Evolutionary conservation across 1,140 invertebrate species (phyloP).

Genomic region (Brachionus rubens): DNA sequence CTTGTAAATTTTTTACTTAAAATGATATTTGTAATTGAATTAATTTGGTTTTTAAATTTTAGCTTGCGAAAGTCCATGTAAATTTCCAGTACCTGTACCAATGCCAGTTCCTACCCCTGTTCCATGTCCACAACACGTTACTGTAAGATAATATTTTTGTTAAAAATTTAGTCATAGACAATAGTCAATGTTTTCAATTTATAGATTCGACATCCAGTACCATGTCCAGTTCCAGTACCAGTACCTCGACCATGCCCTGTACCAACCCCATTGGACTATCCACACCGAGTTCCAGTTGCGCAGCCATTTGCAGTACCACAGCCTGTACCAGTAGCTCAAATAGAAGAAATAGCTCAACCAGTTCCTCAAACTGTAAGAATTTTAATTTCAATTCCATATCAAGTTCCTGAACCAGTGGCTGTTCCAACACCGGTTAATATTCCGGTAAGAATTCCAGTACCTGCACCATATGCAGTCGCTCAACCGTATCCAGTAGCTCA

Average conservation of each 20-base stretch:
- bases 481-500: background rate
- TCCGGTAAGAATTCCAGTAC: background rate
- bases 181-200: background rate
- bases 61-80: background rate
- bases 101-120: background rate
- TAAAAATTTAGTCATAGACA: background rate
- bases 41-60: background rate
- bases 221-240: background rate
- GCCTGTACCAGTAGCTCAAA: background rate
- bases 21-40: background rate
- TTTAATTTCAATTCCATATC: background rate
- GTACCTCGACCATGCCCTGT: background rate
- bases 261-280: background rate
- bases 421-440: background rate
- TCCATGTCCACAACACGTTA: background rate
- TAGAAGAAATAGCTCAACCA: background rate
- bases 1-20: background rate
- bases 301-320: background rate
- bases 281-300: background rate
- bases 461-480: background rate
- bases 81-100: background rate
- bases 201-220: background rate
- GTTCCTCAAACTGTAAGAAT: conserved; percentile 1
- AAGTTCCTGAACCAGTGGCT: background rate
- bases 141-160: conserved; percentile 1